Percentiles rank a stretch among this genome's conserved stretches.
phyloP scores from a whole-genome alignment of 2,797 vertebrate species.

The Varecia variegata region DNA sequence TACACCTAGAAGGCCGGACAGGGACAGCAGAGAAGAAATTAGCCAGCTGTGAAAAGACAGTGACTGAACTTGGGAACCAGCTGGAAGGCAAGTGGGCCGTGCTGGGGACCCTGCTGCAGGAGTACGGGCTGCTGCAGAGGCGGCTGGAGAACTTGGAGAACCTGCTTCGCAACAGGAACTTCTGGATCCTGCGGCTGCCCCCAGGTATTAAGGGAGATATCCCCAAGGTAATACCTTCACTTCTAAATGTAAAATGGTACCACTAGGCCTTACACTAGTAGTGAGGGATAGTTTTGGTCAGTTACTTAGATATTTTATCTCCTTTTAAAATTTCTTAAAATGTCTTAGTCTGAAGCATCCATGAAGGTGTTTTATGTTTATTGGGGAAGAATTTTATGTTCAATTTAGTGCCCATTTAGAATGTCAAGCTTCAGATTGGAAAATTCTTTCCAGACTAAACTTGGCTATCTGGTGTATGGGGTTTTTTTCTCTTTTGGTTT shows the following conservation, averaged over 20 bases:
- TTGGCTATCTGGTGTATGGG: neutral
- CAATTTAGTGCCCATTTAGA: neutral
- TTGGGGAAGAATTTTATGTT: neutral
- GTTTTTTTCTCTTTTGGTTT: neutral
- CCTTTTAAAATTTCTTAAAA: neutral
- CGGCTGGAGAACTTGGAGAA: conserved; percentile 85
- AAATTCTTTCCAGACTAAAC: neutral
- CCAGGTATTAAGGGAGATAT: conserved; percentile 81
- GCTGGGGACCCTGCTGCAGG: conserved; percentile 85
- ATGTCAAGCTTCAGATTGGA: neutral
- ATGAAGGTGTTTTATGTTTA: neutral
- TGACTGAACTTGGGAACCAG: conserved; percentile 83
- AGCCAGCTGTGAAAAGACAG: conserved; percentile 84
- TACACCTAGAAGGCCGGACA: conserved; percentile 83
- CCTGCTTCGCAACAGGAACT: conserved; percentile 83
- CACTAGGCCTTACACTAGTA: neutral
- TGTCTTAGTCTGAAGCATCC: neutral
- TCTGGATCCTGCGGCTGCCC: conserved; percentile 85
- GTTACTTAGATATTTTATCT: neutral
- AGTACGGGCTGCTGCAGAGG: conserved; percentile 84
- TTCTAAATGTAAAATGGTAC: neutral
- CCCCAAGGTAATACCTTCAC: conserved; percentile 81
- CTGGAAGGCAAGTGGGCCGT: conserved; percentile 85
- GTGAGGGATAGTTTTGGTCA: neutral
- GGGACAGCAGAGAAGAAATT: conserved; percentile 83